Base-by-base conservation (phyloP, 1,140 invertebrate genomes). In the Habropoda laboriosa region DNA sequence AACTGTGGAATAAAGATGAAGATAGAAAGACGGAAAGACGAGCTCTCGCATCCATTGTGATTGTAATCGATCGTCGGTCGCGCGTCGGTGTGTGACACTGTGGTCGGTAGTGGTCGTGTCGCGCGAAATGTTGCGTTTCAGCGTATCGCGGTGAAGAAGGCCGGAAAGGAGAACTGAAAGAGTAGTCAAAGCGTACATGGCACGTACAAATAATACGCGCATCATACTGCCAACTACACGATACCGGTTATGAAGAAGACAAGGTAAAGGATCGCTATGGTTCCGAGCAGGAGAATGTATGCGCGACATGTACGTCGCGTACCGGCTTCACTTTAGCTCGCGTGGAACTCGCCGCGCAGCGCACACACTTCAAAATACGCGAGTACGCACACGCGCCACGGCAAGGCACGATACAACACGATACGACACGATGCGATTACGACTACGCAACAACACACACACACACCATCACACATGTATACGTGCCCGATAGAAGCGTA, bases 321-420 rank as follows among this genome's bases (percentile, higher is more conserved):
- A 77, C 66, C 75, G 55, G 67, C 55, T 71, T 78, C 35, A 27
- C 42, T 71, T 51, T 78, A 40, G 35, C 45, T 75, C 35, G 18
- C 66, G 45, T n/a, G 60, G 4, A 30, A 71, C 51, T 57, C 38
- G 32, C 27, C 16, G 38, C 51, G 35, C 18, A 27, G 4, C 35
- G 32, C 35, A 55, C 35, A 70, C 49, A 70, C 30, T 42, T 13
- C 35, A 38, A 55, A 42, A 0, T 27, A 21, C n/a, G 24, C 35
- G 18, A 55, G 18, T 42, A 71, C 68, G 51, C 68, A 57, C 12
- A 57, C 51, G 68, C 51, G 51, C 24, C 18, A n/a, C 24, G 27
- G 18, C 53, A 30, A 35, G 24, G 27, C 38, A 27, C 49, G 49
- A 42, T 6, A n/a, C 60, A 35, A 61, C 16, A 30, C 57, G 42